Base-by-base conservation (phyloP, 1,140 invertebrate species). In the Drosophila sp. region DNA sequence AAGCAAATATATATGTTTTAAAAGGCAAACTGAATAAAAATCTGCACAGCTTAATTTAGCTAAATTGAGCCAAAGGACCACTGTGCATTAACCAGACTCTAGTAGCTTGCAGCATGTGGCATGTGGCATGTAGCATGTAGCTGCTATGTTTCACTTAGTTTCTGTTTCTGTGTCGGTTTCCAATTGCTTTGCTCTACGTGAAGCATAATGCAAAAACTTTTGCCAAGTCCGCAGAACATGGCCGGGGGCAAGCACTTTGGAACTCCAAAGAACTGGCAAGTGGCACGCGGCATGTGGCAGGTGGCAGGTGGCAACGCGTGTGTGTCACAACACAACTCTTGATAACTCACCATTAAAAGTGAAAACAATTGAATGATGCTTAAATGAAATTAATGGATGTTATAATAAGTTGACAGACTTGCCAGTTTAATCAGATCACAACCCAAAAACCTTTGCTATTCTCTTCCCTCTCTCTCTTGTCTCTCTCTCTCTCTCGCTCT, bases 371-470 rank as follows among this genome's bases (percentile, higher is more conserved):
- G 89, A 83, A 91, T 91, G 79, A 86, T 78, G 72, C 74, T 81
- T 78, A 83, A 91, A 90, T 89, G 75, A 90, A 90, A 91, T 90
- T 90, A 91, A 91, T 91, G 90, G 77, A 86, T 91, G 78, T 86
- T 89, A 72, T 86, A 91, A 87, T 91, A 91, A 91, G 90, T 91
- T 91, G 80, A 78, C 79, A 89, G 72, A 78, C 76, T 76, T 76
- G 59, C 72, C 72, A 51, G 62, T 61, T 32, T 32, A 53, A 53
- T 53, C 62, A 63, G 50, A 21, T 45, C 54, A 56, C 45, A 74
- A 45, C 2, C 63, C 36, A 38, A 38, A 38, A 14, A 9, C 40
- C 25, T 7, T n/a, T n/a, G n/a, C n/a, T n/a, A n/a, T n/a, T n/a
- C n/a, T 8, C 46, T 45, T 32, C 18, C 14, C 32, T 7, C 32